A percentile compares a stretch with the other conserved stretches of the same genome.
phyloP scores from a whole-genome alignment of 1,140 invertebrate species.

The Daktulosphaira vitifoliae region DNA sequence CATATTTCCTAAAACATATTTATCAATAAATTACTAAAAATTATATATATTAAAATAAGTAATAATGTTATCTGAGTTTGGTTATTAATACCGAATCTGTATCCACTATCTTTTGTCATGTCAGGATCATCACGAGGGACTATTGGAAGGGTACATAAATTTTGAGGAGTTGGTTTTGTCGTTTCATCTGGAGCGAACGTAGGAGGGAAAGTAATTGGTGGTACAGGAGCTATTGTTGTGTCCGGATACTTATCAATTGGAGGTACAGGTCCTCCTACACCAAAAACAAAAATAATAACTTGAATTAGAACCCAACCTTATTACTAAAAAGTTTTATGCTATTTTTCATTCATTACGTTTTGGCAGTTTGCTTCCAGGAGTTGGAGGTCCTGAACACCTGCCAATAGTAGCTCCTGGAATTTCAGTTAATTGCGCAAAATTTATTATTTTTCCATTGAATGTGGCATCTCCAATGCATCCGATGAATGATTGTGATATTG shows the following conservation, averaged over 20 bases:
- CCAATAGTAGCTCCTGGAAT: slow-evolving; percentile 55
- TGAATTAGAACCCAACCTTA: neutral
- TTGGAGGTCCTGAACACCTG: slow-evolving; percentile 47
- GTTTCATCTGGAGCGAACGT: neutral
- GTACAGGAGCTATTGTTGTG: neutral
- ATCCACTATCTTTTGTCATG: slow-evolving; percentile 39
- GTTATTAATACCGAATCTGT: slow-evolving; percentile 47
- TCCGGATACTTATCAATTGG: slow-evolving; percentile 1
- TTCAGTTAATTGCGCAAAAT: slow-evolving; percentile 66
- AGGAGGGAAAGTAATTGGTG: neutral
- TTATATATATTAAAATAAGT: no score
- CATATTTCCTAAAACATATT: slow-evolving; percentile 49
- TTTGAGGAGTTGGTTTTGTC: slow-evolving; percentile 25
- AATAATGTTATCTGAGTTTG: no score
- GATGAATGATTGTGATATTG: slow-evolving; percentile 51
- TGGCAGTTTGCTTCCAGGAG: neutral
- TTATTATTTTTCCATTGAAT: slow-evolving; percentile 67
- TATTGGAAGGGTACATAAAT: slow-evolving; percentile 37
- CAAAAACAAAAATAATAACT: no score
- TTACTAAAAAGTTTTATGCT: slow-evolving; percentile 43
- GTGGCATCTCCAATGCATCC: slow-evolving; percentile 84
- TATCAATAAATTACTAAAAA: neutral
- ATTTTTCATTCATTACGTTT: slow-evolving; percentile 38
- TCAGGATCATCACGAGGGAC: slow-evolving; percentile 36
- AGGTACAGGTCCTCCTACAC: neutral